Conservation (phyloP, 2,113 vertebrate genomes). For the Verasper variegatus region DNA sequence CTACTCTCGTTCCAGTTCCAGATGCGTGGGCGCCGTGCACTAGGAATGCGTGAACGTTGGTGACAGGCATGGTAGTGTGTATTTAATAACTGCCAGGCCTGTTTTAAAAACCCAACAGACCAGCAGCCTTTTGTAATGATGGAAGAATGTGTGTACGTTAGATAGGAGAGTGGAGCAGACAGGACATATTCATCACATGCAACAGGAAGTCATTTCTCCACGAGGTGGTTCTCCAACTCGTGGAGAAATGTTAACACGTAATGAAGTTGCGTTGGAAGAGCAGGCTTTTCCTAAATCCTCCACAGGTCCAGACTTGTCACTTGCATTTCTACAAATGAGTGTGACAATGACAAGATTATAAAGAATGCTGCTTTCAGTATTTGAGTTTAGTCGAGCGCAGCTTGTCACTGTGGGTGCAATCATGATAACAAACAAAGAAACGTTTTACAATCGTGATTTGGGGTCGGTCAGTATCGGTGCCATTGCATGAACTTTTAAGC, state of each 20-base stretch:
- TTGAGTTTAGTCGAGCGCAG: constrained; percentile 8
- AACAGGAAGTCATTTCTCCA: constrained; percentile 57
- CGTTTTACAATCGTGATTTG: constrained; percentile 8
- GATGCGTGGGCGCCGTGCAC: constrained; percentile 52
- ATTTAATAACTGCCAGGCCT: constrained; percentile 65
- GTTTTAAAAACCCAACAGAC: constrained; percentile 75
- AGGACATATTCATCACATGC: constrained; percentile 44
- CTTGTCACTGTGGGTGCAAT: constrained; percentile 11
- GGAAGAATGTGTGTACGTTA: constrained; percentile 76
- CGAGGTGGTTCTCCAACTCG: constrained; percentile 52
- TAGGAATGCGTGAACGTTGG: constrained; percentile 75
- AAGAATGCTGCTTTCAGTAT: constrained; percentile 46
- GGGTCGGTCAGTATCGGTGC: constrained; percentile 49
- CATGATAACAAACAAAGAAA: constrained; percentile 10
- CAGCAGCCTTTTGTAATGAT: constrained; percentile 55
- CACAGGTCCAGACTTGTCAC: constrained; percentile 69
- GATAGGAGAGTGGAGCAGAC: constrained; percentile 46
- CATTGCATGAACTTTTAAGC: not conserved
- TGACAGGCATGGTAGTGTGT: constrained; percentile 27
- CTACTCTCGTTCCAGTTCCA: not conserved
- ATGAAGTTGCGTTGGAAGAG: constrained; percentile 62
- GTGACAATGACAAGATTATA: constrained; percentile 71
- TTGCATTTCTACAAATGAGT: constrained; percentile 46
- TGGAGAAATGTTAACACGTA: constrained; percentile 71
- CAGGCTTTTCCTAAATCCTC: constrained; percentile 77